Base-by-base conservation (phyloP, 2,888 invertebrate species). In the Antheraea assamensis region DNA sequence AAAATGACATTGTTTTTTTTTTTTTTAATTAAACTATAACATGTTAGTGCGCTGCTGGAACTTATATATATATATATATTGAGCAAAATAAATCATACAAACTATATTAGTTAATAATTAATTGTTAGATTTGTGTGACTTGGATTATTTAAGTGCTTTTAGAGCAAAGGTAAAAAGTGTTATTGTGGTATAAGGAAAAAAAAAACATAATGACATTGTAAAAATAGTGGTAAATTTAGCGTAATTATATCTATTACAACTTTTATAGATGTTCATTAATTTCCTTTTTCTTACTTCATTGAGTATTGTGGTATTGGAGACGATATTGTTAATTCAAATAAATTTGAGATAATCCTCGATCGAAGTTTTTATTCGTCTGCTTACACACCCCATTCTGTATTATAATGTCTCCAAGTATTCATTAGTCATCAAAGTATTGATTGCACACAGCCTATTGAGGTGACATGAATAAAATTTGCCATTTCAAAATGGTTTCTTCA, bases 101-200 rank as follows among this genome's bases (percentile, higher is more conserved):
- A 90, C 87, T 92, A 93, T 90, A 93, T 90, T 93, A 94, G 93
- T 88, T 93, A 92, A 93, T 94, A 92, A 93, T 91, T 94, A 93
- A 94, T 94, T 93, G 94, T 94, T 94, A 94, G 94, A 94, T 92
- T 93, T 93, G 94, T 94, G 94, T 94, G 94, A 93, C 91, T 93
- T 92, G 90, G 80, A 94, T 93, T 91, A 94, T 94, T 94, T 90
- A 91, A 91, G 93, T 90, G 94, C 94, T 94, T 94, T 88, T 94
- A 94, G 94, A 92, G 93, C 94, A 90, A 86, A 87, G 88, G 88
- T 92, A 93, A 91, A 93, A 91, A 90, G 94, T 94, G 94, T 94
- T 94, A 90, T 94, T 94, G 94, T 94, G 93, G 92, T 93, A 92
- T 92, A 94, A 92, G 92, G 87, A 93, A 91, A 92, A 87, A 88